These are phyloP conservation scores for Ceuthmochares aereus DNA, from an alignment of 2,113 vertebrate species.

Conservation along the genomic window DNA sequence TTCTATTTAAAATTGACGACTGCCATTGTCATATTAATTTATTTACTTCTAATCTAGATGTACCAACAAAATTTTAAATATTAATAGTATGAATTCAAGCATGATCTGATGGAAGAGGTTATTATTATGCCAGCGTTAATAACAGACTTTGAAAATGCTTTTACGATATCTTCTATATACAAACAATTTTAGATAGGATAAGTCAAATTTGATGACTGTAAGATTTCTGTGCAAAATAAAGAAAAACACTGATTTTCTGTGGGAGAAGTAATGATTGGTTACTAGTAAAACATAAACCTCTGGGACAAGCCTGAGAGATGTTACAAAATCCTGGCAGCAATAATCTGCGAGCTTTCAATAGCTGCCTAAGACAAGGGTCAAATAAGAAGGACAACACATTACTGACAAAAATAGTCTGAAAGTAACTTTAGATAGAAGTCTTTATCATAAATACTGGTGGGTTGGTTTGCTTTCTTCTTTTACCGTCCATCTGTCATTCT, in stretches of 20 bases:
- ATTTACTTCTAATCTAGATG: background rate
- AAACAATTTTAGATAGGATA: background rate
- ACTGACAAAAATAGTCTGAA: background rate
- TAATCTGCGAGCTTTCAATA: background rate
- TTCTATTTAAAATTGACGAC: background rate
- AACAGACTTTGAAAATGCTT: background rate
- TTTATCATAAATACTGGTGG: background rate
- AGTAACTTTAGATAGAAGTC: background rate
- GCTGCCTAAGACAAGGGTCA: background rate
- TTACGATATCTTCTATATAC: background rate
- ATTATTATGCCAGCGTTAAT: background rate
- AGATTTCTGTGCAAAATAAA: background rate
- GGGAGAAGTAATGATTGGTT: slow-evolving; percentile 4
- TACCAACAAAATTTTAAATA: background rate
- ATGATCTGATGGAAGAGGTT: background rate
- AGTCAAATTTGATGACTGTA: background rate
- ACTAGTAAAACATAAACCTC: background rate
- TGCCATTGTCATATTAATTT: background rate
- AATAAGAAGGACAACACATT: background rate
- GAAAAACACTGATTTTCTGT: slow-evolving; percentile 16
- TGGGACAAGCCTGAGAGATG: background rate
- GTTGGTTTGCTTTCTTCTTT: background rate
- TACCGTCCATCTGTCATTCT: background rate
- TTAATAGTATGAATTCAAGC: background rate
- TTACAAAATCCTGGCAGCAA: background rate